Evolutionary conservation across 2,888 invertebrate genomes (phyloP).

Genomic region (Eristalis pertinax): DNA sequence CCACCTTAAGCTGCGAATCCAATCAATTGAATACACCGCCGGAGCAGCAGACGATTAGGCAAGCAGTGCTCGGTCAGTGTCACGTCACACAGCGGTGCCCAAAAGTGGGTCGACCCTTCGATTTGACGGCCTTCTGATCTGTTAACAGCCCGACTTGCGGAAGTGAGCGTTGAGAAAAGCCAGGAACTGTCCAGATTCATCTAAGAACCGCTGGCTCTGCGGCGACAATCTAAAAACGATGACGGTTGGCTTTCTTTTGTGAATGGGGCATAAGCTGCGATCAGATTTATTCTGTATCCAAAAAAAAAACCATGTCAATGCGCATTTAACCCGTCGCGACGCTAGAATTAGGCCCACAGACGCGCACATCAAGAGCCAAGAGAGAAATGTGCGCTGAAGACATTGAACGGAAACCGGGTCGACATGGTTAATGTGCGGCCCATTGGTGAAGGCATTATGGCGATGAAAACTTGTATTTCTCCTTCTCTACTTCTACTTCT

Average conservation of each 20-base stretch:
- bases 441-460: conserved; percentile 49
- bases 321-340: conserved; percentile 40
- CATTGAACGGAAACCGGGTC: conserved; percentile 56
- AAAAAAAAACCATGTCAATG: conserved; percentile 50
- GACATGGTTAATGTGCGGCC: conserved; percentile 48
- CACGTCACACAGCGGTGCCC: conserved; percentile 1
- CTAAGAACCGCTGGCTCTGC: not conserved
- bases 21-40: conserved; percentile 26
- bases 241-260: not conserved
- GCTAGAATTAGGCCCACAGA: conserved; percentile 37
- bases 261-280: not conserved
- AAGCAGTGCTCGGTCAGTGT: conserved; percentile 13
- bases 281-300: not conserved
- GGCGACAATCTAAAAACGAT: not conserved
- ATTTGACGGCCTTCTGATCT: not conserved
- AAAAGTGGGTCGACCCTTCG: conserved; percentile 30
- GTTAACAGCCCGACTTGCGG: not conserved
- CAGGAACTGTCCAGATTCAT: not conserved
- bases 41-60: not conserved
- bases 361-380: not conserved
- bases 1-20: conserved; percentile 15
- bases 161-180: conserved; percentile 8
- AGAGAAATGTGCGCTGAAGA: conserved; percentile 41
- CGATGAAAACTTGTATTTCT: conserved; percentile 11
- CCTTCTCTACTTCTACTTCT: not conserved